phyloP scores from a whole-genome alignment of 2,113 vertebrate species.

The Phalacrocorax brasilianus region DNA sequence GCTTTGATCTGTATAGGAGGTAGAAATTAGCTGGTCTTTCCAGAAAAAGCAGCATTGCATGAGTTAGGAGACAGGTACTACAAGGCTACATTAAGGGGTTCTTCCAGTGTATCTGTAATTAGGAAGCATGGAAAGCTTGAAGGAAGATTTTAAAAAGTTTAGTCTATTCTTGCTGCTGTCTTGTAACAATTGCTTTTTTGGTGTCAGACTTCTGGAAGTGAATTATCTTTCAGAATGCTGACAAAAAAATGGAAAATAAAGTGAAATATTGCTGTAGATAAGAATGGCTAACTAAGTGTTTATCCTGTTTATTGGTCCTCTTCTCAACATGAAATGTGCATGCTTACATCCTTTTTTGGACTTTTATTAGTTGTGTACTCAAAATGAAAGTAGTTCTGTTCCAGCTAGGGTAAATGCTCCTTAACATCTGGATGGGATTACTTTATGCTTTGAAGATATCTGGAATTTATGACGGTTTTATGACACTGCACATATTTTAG shows the following conservation, averaged over 20 bases:
- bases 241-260: slow-evolving; percentile 28
- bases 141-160: background rate
- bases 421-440: slow-evolving; percentile 25
- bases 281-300: background rate
- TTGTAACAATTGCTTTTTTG: background rate
- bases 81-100: background rate
- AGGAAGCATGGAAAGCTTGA: background rate
- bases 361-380: background rate
- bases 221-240: background rate
- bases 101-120: background rate
- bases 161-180: background rate
- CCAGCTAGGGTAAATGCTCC: background rate
- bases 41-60: background rate
- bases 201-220: background rate
- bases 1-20: background rate
- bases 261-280: slow-evolving; percentile 26
- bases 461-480: slow-evolving; percentile 49
- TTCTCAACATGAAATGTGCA: slow-evolving; percentile 13
- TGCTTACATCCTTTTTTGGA: slow-evolving; percentile 7
- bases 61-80: background rate
- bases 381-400: slow-evolving; percentile 44
- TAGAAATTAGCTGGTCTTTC: background rate
- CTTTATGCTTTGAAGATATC: slow-evolving; percentile 40
- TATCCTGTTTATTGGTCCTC: slow-evolving; percentile 24
- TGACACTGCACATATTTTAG: slow-evolving; percentile 40